phyloP scores from a whole-genome alignment of 2,888 invertebrate genomes.

The Dusona sp. region DNA sequence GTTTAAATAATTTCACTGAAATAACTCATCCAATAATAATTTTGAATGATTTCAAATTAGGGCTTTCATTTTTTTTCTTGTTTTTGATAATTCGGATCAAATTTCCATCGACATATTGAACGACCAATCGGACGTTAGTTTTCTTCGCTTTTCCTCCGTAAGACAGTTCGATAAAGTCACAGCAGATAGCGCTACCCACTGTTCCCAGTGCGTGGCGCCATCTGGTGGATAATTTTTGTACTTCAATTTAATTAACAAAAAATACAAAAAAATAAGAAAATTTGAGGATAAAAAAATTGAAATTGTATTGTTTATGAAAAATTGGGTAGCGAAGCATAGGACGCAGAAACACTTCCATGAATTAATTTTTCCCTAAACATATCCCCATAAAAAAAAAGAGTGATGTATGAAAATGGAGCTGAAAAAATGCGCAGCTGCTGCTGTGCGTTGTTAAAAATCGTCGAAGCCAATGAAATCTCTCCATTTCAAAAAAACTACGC shows the following conservation, averaged over 20 bases:
- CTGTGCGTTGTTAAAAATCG: neutral
- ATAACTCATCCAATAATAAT: too few species aligned
- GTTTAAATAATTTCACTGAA: too few species aligned
- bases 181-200: neutral
- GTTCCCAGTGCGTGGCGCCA: neutral
- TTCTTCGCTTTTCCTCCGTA: too few species aligned
- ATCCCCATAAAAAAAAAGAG: neutral
- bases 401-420: neutral
- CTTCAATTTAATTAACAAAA: neutral
- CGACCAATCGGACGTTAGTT: neutral
- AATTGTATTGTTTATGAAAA: neutral
- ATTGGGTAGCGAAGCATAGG: too few species aligned
- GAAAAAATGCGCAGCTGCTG: neutral
- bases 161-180: too few species aligned
- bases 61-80: too few species aligned
- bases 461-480: neutral
- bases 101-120: too few species aligned
- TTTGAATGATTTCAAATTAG: too few species aligned
- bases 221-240: neutral
- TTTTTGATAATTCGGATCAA: too few species aligned
- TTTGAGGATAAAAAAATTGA: neutral
- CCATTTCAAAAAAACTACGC: conserved; percentile 4
- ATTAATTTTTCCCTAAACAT: neutral
- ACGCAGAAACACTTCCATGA: neutral
- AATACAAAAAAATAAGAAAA: neutral